These are phyloP conservation scores for Cavia aperea DNA, from an alignment of 2,113 vertebrate genomes.

Conservation along the genomic window DNA sequence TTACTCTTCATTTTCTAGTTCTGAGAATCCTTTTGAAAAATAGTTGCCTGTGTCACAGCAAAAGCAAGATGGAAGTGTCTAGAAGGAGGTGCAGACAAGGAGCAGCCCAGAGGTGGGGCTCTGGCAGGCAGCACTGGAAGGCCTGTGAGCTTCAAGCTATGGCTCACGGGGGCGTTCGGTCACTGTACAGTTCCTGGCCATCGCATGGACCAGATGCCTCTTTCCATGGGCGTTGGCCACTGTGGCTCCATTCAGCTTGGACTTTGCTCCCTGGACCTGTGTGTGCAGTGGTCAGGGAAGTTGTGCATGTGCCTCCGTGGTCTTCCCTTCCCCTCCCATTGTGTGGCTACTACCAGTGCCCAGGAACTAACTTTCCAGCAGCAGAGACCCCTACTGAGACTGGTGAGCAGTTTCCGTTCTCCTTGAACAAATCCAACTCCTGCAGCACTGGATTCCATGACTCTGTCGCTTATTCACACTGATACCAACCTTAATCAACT, in stretches of 20 bases:
- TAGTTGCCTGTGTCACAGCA: background rate
- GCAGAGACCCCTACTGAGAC: background rate
- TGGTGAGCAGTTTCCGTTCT: background rate
- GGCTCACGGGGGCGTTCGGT: background rate
- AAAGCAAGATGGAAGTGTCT: background rate
- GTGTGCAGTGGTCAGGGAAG: background rate
- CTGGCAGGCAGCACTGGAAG: rapidly evolving
- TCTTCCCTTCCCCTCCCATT: background rate
- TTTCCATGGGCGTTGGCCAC: background rate
- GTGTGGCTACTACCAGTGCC: too few relatives aligned
- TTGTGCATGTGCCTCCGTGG: too few relatives aligned
- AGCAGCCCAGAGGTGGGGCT: background rate
- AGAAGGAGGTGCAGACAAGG: background rate
- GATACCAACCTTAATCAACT: background rate
- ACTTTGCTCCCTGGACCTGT: background rate
- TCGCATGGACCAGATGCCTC: background rate
- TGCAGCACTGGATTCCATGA: background rate
- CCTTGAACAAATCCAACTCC: background rate
- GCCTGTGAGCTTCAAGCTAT: background rate
- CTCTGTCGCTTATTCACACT: background rate
- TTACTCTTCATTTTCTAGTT: background rate
- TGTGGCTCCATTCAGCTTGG: background rate
- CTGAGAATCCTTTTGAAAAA: background rate
- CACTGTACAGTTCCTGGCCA: background rate
- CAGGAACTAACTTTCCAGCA: background rate